Evolutionary conservation across 2,888 invertebrate species (phyloP), one percentile per base, ranked within the genome.

Genomic region (Xanthorhoe designata): DNA sequence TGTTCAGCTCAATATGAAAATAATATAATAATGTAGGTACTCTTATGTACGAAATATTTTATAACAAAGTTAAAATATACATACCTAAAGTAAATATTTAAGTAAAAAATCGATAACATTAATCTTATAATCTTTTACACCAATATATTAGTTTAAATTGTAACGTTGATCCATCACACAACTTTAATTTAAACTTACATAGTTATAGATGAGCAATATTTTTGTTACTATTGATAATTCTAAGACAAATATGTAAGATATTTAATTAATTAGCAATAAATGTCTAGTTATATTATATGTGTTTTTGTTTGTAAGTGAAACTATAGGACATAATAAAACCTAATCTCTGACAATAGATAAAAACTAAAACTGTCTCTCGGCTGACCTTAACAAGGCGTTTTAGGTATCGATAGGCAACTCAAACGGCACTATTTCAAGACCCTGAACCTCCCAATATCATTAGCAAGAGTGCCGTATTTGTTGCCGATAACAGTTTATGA

Each of bases 231-330:
- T 80, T 90, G 90, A 83, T 73, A 66, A 71, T 66, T 73, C 70
- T 87, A 89, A 88, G 88, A 81, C 77, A 81, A 42, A 82, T 77
- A 81, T 90, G 89, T 90, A 88, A 87, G 85, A 84, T 87, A 87
- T 86, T 86, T 84, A 82, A 81, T 85, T 84, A 82, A 79, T 83
- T 87, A 86, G 81, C 84, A 92, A 92, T 91, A 92, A 92, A 92
- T 84, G 83, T 83, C 78, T 77, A 85, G 75, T 86, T 85, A 86
- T 79, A 70, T 73, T 73, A 75, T 75, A 74, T 70, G 78, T 83
- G 83, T 81, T 84, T 84, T 88, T 81, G 78, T 82, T 63, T 79
- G 56, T 66, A 68, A 49, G 35, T 47, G 15, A 47, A 47, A 47
- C 2, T 45, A 15, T 42, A 45, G 7, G n/a, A 47, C 2, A 47